Conservation (phyloP, 2,797 vertebrate genomes). For the Morelia viridis region DNA sequence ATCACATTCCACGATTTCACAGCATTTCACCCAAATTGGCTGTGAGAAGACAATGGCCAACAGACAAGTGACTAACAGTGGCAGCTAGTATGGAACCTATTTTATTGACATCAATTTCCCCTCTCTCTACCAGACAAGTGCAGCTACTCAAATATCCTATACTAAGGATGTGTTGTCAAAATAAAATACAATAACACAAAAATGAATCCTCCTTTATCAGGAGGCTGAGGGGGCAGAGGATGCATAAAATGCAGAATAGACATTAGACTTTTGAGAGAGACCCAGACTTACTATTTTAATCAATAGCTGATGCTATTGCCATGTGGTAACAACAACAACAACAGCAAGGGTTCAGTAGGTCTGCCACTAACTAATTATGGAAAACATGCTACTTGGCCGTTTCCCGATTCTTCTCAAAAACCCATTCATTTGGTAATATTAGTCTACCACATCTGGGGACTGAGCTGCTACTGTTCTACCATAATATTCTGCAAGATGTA, state of each 20-base stretch:
- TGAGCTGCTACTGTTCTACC: slow-evolving; percentile 9
- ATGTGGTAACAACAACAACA: accelerated
- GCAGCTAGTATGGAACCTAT: background rate
- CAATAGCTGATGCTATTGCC: background rate
- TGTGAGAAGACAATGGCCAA: background rate
- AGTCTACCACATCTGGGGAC: background rate
- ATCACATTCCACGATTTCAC: background rate
- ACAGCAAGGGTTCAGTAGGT: background rate
- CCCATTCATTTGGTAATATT: background rate
- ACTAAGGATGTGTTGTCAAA: background rate
- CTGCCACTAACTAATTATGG: background rate
- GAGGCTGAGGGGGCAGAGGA: background rate
- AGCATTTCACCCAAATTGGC: background rate
- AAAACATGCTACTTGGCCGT: background rate
- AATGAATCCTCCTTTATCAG: background rate
- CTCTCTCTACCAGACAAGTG: background rate
- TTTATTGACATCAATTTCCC: background rate
- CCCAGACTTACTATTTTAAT: background rate
- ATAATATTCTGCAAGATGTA: background rate
- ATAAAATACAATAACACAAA: background rate
- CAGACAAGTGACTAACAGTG: background rate
- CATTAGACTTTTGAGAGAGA: background rate
- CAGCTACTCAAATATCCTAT: background rate
- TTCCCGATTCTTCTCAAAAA: background rate
- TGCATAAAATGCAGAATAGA: background rate